phyloP scores from a whole-genome alignment of 2,888 invertebrate genomes.

The Noctua comes region DNA sequence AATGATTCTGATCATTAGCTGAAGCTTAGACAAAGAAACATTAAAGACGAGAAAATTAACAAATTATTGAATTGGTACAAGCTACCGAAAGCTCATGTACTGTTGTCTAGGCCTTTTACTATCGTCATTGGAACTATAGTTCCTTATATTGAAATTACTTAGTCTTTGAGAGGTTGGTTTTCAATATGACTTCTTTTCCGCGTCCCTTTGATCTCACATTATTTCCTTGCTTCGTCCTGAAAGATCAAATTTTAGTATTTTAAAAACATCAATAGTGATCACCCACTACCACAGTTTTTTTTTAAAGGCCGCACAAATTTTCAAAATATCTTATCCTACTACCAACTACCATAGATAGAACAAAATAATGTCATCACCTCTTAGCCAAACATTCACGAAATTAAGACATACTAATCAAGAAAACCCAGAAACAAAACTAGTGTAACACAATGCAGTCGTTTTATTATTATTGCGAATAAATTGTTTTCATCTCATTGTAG shows the following conservation, averaged over 20 bases:
- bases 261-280: background rate
- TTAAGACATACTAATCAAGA: constrained; percentile 17
- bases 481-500: constrained; percentile 73
- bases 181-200: background rate
- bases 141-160: background rate
- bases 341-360: background rate
- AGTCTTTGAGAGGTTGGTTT: background rate
- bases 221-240: background rate
- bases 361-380: background rate
- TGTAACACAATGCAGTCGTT: constrained; percentile 59
- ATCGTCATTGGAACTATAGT: background rate
- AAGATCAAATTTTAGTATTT: background rate
- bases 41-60: background rate
- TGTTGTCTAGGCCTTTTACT: background rate
- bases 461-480: constrained; percentile 73
- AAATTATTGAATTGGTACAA: background rate
- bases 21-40: background rate
- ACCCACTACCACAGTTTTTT: background rate
- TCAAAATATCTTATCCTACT: background rate
- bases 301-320: background rate
- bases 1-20: background rate
- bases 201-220: background rate
- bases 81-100: background rate
- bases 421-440: constrained; percentile 33
- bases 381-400: background rate